Percentiles rank a stretch among this genome's conserved stretches.
phyloP scores from a whole-genome alignment of 2,113 vertebrate genomes.

The Tragelaphus imberbis region DNA sequence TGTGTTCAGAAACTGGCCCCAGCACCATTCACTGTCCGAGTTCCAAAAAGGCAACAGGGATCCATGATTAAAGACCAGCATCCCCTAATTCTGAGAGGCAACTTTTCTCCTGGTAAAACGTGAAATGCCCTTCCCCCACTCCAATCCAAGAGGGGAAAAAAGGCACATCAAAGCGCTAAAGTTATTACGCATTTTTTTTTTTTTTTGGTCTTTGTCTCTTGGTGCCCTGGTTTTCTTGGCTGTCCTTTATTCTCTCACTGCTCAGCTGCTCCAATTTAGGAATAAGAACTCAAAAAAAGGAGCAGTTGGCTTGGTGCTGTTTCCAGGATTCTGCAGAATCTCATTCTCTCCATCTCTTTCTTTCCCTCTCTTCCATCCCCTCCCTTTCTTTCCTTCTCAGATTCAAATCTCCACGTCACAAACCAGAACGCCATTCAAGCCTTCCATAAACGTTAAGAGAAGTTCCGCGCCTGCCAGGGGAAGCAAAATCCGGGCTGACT shows the following conservation, averaged over 20 bases:
- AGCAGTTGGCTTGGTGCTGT: neutral
- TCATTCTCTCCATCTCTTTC: neutral
- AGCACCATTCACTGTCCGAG: neutral
- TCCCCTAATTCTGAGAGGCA: constrained; percentile 24
- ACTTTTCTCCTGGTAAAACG: constrained; percentile 14
- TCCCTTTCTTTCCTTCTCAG: neutral
- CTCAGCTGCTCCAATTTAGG: constrained; percentile 40
- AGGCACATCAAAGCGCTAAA: constrained; percentile 41
- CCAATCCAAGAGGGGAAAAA: neutral
- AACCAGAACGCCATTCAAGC: constrained; percentile 16
- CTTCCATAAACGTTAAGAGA: neutral
- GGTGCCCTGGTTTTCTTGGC: constrained; percentile 33
- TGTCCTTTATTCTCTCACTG: neutral
- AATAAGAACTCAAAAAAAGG: neutral
- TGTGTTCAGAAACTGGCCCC: neutral
- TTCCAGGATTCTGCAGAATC: constrained; percentile 18
- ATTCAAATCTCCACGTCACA: constrained; percentile 39
- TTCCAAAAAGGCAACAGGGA: neutral
- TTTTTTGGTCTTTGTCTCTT: constrained; percentile 52
- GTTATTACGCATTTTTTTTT: constrained; percentile 5
- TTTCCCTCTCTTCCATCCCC: neutral
- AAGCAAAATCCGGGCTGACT: neutral
- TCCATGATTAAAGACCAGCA: neutral
- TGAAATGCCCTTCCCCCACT: neutral
- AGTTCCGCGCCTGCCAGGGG: neutral